A percentile compares a stretch with the other conserved stretches of the same genome.
Conservation (phyloP, 92 coral and sea anemone genomes). For the Muricea muricata region DNA sequence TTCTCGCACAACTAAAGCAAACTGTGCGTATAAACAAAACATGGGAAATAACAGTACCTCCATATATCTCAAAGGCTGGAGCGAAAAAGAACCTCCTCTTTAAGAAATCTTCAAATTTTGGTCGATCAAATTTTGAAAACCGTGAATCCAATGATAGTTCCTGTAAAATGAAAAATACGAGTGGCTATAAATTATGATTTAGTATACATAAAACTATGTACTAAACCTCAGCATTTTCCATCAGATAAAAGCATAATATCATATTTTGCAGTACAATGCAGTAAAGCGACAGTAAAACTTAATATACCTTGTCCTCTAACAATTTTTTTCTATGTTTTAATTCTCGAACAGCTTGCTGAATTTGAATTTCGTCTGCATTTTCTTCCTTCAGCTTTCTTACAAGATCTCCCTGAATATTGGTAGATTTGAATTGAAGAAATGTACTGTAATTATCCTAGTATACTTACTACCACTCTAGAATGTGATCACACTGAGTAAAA, state of each 20-base stretch:
- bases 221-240: too few relatives aligned
- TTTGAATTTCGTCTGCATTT: constrained; percentile 82
- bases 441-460: too few relatives aligned
- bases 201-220: too few relatives aligned
- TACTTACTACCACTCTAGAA: neutral
- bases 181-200: neutral
- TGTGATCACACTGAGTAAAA: too few relatives aligned
- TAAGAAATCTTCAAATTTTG: constrained; percentile 87
- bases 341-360: constrained; percentile 94
- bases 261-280: too few relatives aligned
- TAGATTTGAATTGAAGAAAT: too few relatives aligned
- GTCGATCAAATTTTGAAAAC: constrained; percentile 92
- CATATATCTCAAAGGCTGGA: constrained; percentile 98
- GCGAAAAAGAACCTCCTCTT: constrained; percentile 98
- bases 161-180: constrained; percentile 16
- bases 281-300: too few relatives aligned
- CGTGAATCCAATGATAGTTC: constrained; percentile 92
- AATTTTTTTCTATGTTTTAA: constrained; percentile 92
- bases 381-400: constrained; percentile 85
- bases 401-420: constrained; percentile 78
- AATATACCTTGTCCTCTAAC: constrained; percentile 85
- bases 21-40: neutral
- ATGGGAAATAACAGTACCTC: constrained; percentile 78
- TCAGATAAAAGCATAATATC: too few relatives aligned
- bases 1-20: too few relatives aligned